These are phyloP conservation scores for Orthosia incerta DNA, from an alignment of 2,888 invertebrate species.

Conservation along the genomic window DNA sequence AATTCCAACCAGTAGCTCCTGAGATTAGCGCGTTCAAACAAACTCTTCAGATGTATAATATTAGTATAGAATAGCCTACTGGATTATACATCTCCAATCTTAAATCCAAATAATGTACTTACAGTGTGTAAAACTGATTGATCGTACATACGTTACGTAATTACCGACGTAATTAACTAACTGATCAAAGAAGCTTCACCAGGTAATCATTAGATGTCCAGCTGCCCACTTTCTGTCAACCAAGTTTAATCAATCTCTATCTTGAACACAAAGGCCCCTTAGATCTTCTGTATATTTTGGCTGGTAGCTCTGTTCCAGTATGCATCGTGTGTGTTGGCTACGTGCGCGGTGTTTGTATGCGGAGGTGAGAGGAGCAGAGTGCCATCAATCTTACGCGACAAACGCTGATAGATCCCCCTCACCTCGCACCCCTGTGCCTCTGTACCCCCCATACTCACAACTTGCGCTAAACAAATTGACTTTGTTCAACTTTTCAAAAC, in stretches of 20 bases:
- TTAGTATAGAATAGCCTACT: too few relatives aligned
- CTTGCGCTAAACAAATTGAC: slow-evolving; percentile 58
- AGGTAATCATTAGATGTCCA: too few relatives aligned
- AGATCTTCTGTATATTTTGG: slow-evolving; percentile 5
- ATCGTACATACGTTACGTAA: too few relatives aligned
- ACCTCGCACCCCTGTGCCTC: not conserved
- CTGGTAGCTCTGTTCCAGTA: slow-evolving; percentile 19
- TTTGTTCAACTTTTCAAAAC: slow-evolving; percentile 52
- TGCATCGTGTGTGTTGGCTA: slow-evolving; percentile 34
- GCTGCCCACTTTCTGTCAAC: not conserved
- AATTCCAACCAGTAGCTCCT: too few relatives aligned
- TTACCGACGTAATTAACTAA: too few relatives aligned
- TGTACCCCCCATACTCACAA: slow-evolving; percentile 27
- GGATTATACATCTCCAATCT: too few relatives aligned
- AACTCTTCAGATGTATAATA: too few relatives aligned
- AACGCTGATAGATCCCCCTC: slow-evolving; percentile 48
- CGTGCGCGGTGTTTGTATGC: slow-evolving; percentile 48
- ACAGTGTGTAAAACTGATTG: too few relatives aligned
- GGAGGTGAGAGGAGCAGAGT: slow-evolving; percentile 21
- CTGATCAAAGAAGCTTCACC: too few relatives aligned
- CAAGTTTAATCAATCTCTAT: not conserved
- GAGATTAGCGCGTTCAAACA: too few relatives aligned
- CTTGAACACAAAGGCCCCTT: not conserved
- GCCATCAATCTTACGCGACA: slow-evolving; percentile 59
- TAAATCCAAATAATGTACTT: too few relatives aligned